Percentiles rank a stretch among this genome's conserved stretches.
phyloP scores from a whole-genome alignment of 1,140 invertebrate genomes.

The Lepidurus couesii region DNA sequence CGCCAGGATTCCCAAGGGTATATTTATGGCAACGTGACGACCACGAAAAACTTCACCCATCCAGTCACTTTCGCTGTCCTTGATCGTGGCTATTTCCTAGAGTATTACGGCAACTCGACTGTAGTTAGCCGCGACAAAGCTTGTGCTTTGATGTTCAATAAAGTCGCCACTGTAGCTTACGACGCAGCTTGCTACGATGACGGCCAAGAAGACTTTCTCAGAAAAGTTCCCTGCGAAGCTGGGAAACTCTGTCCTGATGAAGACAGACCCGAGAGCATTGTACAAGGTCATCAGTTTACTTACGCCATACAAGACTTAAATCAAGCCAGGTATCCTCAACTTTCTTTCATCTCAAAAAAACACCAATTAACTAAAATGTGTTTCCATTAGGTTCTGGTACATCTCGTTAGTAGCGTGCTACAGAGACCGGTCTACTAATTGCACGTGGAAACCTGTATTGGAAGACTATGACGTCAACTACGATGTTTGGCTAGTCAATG shows the following conservation, averaged over 20 bases:
- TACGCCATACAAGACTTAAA: constrained; percentile 81
- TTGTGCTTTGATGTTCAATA: constrained; percentile 77
- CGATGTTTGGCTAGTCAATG: constrained; percentile 94
- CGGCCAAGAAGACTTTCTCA: constrained; percentile 72
- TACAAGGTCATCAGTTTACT: constrained; percentile 85
- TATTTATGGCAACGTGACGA: constrained; percentile 89
- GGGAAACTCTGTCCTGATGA: constrained; percentile 78
- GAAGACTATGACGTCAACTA: constrained; percentile 62
- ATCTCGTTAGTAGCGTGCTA: constrained; percentile 88
- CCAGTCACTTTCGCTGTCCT: constrained; percentile 79
- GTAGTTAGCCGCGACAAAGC: constrained; percentile 56
- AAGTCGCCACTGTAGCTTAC: constrained; percentile 72
- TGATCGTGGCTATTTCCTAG: constrained; percentile 76
- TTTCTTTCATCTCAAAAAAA: background rate
- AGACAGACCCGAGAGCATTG: constrained; percentile 73
- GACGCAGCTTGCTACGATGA: constrained; percentile 74
- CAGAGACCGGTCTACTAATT: constrained; percentile 62
- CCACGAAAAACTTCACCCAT: constrained; percentile 55
- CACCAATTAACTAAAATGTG: constrained; percentile 33
- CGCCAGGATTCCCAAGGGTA: constrained; percentile 79
- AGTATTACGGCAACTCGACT: constrained; percentile 75
- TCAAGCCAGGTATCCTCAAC: constrained; percentile 67
- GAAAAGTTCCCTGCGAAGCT: constrained; percentile 76
- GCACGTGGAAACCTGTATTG: constrained; percentile 72
- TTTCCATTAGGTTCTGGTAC: constrained; percentile 80